A percentile compares a stretch with the other conserved stretches of the same genome.
Evolutionary conservation across 2,797 vertebrate genomes (phyloP).

Genomic region (Anas flavirostris): DNA sequence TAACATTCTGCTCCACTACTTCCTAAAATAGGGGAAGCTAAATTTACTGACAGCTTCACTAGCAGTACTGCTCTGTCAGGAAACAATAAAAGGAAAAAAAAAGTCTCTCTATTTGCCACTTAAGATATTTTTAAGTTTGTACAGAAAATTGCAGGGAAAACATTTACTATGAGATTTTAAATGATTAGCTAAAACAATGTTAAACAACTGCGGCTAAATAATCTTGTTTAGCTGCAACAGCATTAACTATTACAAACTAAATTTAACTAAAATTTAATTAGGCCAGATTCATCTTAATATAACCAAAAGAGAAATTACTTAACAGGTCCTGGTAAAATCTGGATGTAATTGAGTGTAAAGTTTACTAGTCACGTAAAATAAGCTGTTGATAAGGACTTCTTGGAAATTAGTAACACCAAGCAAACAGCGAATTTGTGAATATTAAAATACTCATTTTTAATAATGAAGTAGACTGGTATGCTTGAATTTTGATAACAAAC

Average conservation of each 20-base stretch:
- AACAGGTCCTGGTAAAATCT: conserved; percentile 24
- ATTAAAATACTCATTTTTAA: not conserved
- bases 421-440: not conserved
- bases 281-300: not conserved
- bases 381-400: not conserved
- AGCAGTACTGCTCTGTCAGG: not conserved
- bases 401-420: not conserved
- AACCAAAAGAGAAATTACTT: conserved; percentile 50
- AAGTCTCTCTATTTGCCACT: not conserved
- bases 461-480: not conserved
- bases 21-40: not conserved
- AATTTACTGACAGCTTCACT: not conserved
- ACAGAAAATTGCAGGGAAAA: not conserved
- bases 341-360: conserved; percentile 24
- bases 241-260: conserved; percentile 30
- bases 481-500: not conserved
- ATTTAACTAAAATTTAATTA: conserved; percentile 52
- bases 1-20: not conserved
- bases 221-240: not conserved
- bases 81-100: conserved; percentile 22
- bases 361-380: not conserved
- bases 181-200: not conserved
- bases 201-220: conserved; percentile 22
- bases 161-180: not conserved
- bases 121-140: not conserved